Evolutionary conservation across 2,888 invertebrate species (phyloP), one percentile per base, ranked within the genome.

Genomic region (Aethes cnicana): DNA sequence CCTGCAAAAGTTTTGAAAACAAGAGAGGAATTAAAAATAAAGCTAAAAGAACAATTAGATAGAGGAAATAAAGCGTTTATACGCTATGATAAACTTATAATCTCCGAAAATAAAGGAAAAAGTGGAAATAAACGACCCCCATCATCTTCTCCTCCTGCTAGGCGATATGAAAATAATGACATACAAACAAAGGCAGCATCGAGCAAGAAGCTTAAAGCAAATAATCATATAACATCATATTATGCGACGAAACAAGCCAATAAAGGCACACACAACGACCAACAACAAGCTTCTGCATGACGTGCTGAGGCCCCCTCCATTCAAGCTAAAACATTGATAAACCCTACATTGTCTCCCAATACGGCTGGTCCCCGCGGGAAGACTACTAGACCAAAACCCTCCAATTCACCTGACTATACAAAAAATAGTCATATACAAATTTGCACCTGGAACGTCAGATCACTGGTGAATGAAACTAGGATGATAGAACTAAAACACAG

Each of bases 311-410:
- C 25, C 25, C 25, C 9, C 25, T 25, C 25, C 25, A 9, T 9
- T 9, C 9, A n/a, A 25, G 5, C 7, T n/a, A 25, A n/a, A 25
- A 25, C 25, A 25, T 9, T 4, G 9, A 25, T 9, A 25, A 3
- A 9, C 25, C 25, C 7, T 25, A 25, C 9, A 25, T 9, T 9
- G 9, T 55, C 41, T 44, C 44, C 50, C 47, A 42, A 36, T 46
- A 44, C 41, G 56, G 46, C 25, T 44, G 53, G 56, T 55, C 52
- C 21, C 52, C 55, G 39, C 12, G 52, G 47, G 50, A 36, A 26
- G 23, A 23, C n/a, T 11, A 33, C 25, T 30, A 47, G 52, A 47
- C 47, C 47, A 44, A 17, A 35, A 49, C 49, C 54, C 41, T 49
- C 49, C 49, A 54, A 25, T 32, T 3, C 8, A 17, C 23, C 5